phyloP scores from a whole-genome alignment of 2,113 vertebrate genomes.

The Myocastor coypus region DNA sequence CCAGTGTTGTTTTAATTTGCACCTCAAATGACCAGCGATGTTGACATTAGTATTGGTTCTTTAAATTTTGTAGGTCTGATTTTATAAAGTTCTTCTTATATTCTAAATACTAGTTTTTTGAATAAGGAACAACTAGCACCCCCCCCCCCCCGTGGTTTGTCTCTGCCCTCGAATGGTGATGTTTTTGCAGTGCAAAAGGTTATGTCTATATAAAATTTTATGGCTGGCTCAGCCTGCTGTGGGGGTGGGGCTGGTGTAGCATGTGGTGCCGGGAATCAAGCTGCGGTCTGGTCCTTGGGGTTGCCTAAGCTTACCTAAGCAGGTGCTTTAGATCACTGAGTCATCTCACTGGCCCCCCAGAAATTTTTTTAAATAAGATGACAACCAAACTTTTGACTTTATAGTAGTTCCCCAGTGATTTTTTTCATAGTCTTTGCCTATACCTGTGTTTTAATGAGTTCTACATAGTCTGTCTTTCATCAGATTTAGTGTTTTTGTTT shows the following conservation, averaged over 20 bases:
- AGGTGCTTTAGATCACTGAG: too few relatives aligned
- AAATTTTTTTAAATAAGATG: background rate
- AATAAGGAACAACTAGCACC: background rate
- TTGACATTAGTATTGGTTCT: background rate
- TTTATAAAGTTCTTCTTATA: background rate
- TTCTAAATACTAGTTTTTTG: background rate
- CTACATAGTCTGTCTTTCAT: background rate
- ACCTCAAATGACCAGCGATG: background rate
- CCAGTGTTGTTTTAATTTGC: background rate
- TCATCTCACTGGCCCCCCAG: too few relatives aligned
- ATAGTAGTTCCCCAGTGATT: too few relatives aligned
- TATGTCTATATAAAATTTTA: too few relatives aligned
- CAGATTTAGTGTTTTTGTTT: background rate
- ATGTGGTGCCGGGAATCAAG: too few relatives aligned
- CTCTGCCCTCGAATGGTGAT: background rate
- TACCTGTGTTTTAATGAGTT: background rate
- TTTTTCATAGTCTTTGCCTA: background rate
- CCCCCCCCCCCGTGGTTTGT: background rate
- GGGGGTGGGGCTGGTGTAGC: too few relatives aligned
- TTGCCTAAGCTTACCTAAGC: too few relatives aligned
- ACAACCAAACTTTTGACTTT: background rate
- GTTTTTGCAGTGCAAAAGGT: background rate
- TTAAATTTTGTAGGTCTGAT: background rate
- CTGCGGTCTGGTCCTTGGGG: too few relatives aligned
- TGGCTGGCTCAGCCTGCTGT: too few relatives aligned